Base-by-base conservation (phyloP, 2,113 vertebrate genomes). In the Rallus limicola region DNA sequence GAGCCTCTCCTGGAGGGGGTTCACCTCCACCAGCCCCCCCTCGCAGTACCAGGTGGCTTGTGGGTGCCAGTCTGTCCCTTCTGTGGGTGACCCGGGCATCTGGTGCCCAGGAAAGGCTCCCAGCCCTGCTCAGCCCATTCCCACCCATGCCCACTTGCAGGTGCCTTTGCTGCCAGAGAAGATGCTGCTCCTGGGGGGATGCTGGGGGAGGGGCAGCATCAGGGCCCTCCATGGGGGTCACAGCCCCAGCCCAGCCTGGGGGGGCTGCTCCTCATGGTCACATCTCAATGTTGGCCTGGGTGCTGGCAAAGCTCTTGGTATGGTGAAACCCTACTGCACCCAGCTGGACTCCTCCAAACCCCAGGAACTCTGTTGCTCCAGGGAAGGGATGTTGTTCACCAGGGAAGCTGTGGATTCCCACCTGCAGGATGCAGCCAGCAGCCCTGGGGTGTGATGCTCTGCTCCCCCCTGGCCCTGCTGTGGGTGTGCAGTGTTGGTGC, bases 311-410 rank as follows among this genome's bases (percentile, higher is more conserved):
- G 59, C 46, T 20, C 56, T 36, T 19, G 25, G 4, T 3, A 5
- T 0, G 11, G 48, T 13, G 16, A 13, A 55, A 21, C 69, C 38
- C 38, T 1, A 1, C 40, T 4, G 60, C 28, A 11, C 9, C 26
- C 50, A 6, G 50, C 48, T 8, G 1, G 15, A 11, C 24, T 14
- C 15, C 25, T 16, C 81, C 12, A 1, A 9, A 24, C 20, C 26
- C 6, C 1, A 2, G 59, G n/a, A 6, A 1, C 52, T 19, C 62
- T 24, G 52, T 53, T 34, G 34, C 53, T 34, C 63, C 9, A 2
- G 36, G 31, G 16, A 9, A 16, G 25, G 63, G 53, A 5, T 11
- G 1, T 28, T 4, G 9, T 14, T 6, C 8, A 2, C 19, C 0
- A 6, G 59, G 59, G 33, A 6, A n/a, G 13, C 7, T 2, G 24